Percentiles rank a stretch among this genome's conserved stretches.
Evolutionary conservation across 2,113 vertebrate species (phyloP).

Genomic region (Spilogale gracilis): DNA sequence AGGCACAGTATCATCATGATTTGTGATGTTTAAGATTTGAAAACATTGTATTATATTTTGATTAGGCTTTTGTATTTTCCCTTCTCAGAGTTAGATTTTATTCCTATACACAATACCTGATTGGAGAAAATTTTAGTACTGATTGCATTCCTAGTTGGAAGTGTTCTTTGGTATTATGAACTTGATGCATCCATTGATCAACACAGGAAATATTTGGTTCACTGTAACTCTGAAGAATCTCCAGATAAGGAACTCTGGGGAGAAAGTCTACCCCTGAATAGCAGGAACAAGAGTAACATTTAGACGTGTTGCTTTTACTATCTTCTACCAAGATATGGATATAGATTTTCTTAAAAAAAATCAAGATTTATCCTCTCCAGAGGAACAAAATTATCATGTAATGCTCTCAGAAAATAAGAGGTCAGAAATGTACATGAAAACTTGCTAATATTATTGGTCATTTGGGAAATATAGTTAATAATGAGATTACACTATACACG

Average conservation of each 20-base stretch:
- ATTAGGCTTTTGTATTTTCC: not conserved
- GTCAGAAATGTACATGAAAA: not conserved
- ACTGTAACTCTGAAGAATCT: not conserved
- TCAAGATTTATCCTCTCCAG: too few relatives aligned
- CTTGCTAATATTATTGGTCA: not conserved
- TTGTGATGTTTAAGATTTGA: not conserved
- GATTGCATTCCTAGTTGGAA: not conserved
- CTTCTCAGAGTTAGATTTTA: not conserved
- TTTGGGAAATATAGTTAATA: not conserved
- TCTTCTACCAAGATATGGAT: not conserved
- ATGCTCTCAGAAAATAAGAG: not conserved
- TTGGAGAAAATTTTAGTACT: not conserved
- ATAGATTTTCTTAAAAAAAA: not conserved
- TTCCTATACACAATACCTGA: not conserved
- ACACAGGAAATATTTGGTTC: not conserved
- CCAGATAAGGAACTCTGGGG: not conserved
- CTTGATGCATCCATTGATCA: not conserved
- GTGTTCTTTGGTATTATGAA: not conserved
- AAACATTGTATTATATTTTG: not conserved
- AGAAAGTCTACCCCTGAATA: not conserved
- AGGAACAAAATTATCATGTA: not conserved
- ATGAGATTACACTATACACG: not conserved
- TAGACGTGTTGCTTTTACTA: not conserved
- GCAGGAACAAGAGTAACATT: not conserved
- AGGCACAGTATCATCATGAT: not conserved